A percentile compares a stretch with the other conserved stretches of the same genome.
Conservation (phyloP, 2,113 vertebrate genomes). For the Pristiophorus japonicus region DNA sequence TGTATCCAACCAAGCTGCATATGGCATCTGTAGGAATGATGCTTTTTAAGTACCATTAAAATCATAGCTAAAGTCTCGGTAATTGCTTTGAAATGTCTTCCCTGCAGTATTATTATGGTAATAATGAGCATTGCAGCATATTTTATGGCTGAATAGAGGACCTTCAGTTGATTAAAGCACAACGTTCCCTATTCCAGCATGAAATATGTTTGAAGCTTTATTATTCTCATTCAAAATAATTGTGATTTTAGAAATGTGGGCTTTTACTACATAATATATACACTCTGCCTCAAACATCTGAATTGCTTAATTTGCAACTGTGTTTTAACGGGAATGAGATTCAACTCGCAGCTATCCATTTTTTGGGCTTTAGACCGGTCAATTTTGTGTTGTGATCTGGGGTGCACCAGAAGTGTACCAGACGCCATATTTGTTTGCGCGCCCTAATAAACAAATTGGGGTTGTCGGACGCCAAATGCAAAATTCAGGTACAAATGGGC, state of each 20-base stretch:
- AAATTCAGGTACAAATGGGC: not conserved
- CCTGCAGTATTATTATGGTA: slow-evolving; percentile 14
- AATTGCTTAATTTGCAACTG: not conserved
- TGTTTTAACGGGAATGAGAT: not conserved
- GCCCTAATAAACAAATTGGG: not conserved
- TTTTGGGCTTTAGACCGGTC: not conserved
- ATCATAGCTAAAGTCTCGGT: not conserved
- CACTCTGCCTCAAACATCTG: not conserved
- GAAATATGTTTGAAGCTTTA: not conserved
- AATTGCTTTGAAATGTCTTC: slow-evolving; percentile 35
- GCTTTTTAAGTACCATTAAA: slow-evolving; percentile 27
- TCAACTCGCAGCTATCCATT: not conserved
- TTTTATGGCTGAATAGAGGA: slow-evolving; percentile 13
- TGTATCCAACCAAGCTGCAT: not conserved
- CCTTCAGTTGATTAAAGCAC: not conserved
- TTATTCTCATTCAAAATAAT: slow-evolving; percentile 14
- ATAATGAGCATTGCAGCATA: slow-evolving; percentile 21
- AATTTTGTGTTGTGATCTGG: not conserved
- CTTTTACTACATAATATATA: not conserved
- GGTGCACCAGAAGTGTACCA: not conserved
- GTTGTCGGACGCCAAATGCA: not conserved
- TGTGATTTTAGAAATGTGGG: not conserved
- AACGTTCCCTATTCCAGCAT: not conserved
- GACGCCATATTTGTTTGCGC: not conserved
- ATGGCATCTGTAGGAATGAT: slow-evolving; percentile 33